phyloP scores from a whole-genome alignment of 2,113 vertebrate genomes.

The Nesogale talazaci region DNA sequence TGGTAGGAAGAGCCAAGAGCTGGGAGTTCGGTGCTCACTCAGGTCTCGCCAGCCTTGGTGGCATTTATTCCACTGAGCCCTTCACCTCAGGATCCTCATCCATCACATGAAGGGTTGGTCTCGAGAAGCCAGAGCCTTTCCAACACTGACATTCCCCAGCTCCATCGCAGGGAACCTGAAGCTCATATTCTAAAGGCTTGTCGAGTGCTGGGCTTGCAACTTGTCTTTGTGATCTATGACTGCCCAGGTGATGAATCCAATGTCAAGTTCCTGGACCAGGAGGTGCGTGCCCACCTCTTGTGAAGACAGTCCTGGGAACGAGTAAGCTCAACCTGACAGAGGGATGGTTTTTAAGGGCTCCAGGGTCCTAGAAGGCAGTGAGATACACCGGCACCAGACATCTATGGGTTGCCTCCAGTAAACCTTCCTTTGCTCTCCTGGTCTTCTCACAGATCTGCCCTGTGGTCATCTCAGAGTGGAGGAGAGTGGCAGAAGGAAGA shows the following conservation, averaged over 20 bases:
- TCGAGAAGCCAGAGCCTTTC: neutral
- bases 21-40: neutral
- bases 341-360: neutral
- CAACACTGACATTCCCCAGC: neutral
- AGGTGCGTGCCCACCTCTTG: neutral
- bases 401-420: neutral
- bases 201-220: neutral
- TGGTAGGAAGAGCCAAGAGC: neutral
- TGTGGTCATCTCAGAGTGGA: constrained; percentile 23
- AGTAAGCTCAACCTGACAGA: neutral
- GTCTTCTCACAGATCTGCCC: neutral
- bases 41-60: neutral
- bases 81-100: neutral
- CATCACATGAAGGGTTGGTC: neutral
- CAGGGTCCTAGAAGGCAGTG: neutral
- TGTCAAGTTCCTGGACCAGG: neutral
- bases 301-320: neutral
- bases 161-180: neutral
- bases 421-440: neutral
- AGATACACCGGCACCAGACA: neutral
- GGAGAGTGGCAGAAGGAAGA: neutral
- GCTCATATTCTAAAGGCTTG: neutral
- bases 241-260: neutral
- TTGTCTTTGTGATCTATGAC: neutral
- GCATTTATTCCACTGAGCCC: neutral